phyloP scores from a whole-genome alignment of 1,140 invertebrate species.

The Latrodectus geometricus region DNA sequence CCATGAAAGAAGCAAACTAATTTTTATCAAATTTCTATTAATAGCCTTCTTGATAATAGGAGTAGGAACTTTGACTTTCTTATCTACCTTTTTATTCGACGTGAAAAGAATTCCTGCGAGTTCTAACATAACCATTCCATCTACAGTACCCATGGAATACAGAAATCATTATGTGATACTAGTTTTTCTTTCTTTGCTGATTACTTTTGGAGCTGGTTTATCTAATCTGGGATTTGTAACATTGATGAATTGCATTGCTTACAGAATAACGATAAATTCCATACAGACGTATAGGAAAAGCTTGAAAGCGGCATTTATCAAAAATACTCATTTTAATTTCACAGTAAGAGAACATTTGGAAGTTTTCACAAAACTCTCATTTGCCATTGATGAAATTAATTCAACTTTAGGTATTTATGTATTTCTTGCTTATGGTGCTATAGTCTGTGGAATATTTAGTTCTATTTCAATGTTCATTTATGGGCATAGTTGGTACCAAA shows the following conservation, averaged over 20 bases:
- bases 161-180: not conserved
- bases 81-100: not conserved
- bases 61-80: not conserved
- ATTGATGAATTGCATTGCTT: constrained; percentile 1
- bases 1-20: not conserved
- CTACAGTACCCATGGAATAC: not conserved
- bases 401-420: not conserved
- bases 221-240: constrained; percentile 6
- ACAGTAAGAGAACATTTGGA: not conserved
- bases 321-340: not conserved
- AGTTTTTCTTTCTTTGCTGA: not conserved
- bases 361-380: not conserved
- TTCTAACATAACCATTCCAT: not conserved
- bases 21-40: not conserved
- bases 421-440: not conserved
- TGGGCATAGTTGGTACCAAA: not conserved
- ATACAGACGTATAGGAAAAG: not conserved
- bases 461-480: not conserved
- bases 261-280: not conserved
- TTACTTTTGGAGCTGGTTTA: not conserved
- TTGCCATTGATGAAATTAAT: not conserved
- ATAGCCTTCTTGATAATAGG: not conserved
- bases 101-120: not conserved
- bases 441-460: constrained; percentile 9
- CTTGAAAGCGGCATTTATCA: not conserved